Conservation (phyloP, 2,797 vertebrate genomes). For the Thunnus albacares region DNA sequence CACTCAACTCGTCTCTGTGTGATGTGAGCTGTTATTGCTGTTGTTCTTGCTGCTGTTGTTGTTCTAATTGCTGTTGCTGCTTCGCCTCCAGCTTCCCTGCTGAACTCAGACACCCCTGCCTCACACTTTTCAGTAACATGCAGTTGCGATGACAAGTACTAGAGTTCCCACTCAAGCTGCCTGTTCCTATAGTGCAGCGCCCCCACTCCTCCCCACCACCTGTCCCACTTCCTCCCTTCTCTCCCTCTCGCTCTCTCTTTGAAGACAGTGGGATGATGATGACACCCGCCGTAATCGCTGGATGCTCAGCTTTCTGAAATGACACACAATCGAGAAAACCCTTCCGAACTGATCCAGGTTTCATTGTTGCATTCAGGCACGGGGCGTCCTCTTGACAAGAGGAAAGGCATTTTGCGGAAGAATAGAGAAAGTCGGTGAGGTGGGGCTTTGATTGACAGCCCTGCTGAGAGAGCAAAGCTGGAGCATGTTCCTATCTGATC, state of each 20-base stretch:
- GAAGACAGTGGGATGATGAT: constrained; percentile 81
- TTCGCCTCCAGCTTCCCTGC: constrained; percentile 58
- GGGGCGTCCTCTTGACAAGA: constrained; percentile 61
- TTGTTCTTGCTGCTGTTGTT: constrained; percentile 54
- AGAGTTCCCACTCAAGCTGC: constrained; percentile 75
- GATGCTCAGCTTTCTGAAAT: constrained; percentile 74
- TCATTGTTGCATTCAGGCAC: constrained; percentile 63
- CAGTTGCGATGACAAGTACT: constrained; percentile 74
- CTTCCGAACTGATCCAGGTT: constrained; percentile 67
- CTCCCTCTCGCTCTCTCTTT: constrained; percentile 29
- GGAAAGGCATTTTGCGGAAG: constrained; percentile 59
- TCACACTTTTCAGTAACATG: constrained; percentile 70
- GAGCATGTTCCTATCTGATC: constrained; percentile 62
- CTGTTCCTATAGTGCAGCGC: constrained; percentile 56
- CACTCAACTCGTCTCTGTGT: constrained; percentile 35
- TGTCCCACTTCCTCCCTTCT: constrained; percentile 30
- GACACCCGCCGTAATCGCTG: constrained; percentile 82
- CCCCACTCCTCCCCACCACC: not conserved
- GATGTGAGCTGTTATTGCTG: constrained; percentile 43
- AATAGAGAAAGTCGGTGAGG: constrained; percentile 63
- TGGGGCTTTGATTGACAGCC: constrained; percentile 72
- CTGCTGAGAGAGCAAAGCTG: constrained; percentile 60
- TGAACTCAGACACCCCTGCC: constrained; percentile 61
- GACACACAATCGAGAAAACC: constrained; percentile 71
- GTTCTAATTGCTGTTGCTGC: constrained; percentile 69